Percentiles rank a stretch among this genome's conserved stretches.
These are phyloP conservation scores for Bibio marci DNA, from an alignment of 2,888 invertebrate genomes.

Conservation along the genomic window DNA sequence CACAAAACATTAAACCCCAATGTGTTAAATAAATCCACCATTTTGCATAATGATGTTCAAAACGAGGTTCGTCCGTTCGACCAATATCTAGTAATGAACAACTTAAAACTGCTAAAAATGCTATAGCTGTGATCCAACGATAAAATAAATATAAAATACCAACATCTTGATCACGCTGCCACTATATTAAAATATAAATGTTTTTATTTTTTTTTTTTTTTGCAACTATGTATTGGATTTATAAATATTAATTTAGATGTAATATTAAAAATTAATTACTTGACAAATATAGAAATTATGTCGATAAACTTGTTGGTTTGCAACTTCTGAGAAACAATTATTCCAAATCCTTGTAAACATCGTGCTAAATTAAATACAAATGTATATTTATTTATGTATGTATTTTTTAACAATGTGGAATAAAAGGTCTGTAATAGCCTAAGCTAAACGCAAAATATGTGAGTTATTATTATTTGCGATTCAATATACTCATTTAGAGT, in stretches of 20 bases:
- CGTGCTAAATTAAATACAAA: slow-evolving; percentile 17
- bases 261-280: slow-evolving; percentile 15
- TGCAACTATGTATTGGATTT: too few species aligned
- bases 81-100: slow-evolving; percentile 29
- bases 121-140: slow-evolving; percentile 30
- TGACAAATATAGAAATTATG: slow-evolving; percentile 30
- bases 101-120: slow-evolving; percentile 28
- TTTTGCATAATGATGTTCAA: slow-evolving; percentile 29
- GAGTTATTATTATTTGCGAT: too few species aligned
- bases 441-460: too few species aligned
- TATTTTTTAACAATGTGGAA: too few species aligned
- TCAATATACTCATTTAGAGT: too few species aligned
- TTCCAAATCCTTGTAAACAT: slow-evolving; percentile 31
- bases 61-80: slow-evolving; percentile 25
- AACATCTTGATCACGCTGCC: slow-evolving; percentile 30
- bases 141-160: slow-evolving; percentile 30
- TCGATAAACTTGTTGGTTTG: slow-evolving; percentile 25
- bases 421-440: too few species aligned
- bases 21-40: slow-evolving; percentile 32
- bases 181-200: slow-evolving; percentile 14
- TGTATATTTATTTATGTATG: too few species aligned
- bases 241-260: neutral
- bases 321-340: slow-evolving; percentile 28
- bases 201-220: neutral
- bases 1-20: slow-evolving; percentile 28